phyloP scores from a whole-genome alignment of 35 echinoderm and acorn worm species.

The Hemicentrotus pulcherrimus region DNA sequence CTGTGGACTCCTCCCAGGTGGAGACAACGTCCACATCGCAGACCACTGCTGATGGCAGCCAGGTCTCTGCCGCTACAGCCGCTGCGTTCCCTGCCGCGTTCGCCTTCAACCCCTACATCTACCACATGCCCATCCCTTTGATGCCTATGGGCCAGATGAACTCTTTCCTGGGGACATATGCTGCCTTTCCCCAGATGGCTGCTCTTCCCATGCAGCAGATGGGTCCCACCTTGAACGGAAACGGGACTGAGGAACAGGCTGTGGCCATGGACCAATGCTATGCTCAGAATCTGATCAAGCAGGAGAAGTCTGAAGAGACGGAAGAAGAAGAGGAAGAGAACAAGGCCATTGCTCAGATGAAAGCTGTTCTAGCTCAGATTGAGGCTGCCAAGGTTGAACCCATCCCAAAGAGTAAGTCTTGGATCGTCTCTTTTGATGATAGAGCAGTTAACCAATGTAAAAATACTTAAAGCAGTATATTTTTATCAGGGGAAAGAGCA shows the following conservation, averaged over 20 bases:
- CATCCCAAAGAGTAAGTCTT: conserved; percentile 81
- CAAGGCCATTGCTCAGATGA: conserved; percentile 79
- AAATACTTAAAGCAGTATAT: too few species aligned
- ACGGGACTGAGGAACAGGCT: conserved; percentile 21
- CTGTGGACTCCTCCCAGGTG: background rate
- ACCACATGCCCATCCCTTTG: conserved; percentile 82
- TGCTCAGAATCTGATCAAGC: conserved; percentile 46
- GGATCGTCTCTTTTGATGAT: too few species aligned
- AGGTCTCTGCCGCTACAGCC: conserved; percentile 37
- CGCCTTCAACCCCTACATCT: conserved; percentile 86
- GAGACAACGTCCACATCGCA: conserved; percentile 27
- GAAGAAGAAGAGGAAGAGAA: conserved; percentile 71
- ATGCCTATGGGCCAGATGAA: conserved; percentile 90
- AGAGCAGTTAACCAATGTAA: too few species aligned
- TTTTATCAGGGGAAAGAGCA: too few species aligned
- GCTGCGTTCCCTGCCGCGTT: conserved; percentile 73
- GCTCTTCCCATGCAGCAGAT: conserved; percentile 79
- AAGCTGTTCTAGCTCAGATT: conserved; percentile 84
- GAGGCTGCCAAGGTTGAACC: conserved; percentile 74
- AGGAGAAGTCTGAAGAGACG: conserved; percentile 65
- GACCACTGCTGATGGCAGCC: background rate
- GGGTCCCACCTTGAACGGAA: conserved; percentile 65
- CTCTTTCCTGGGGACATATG: conserved; percentile 79
- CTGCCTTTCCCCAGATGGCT: conserved; percentile 72
- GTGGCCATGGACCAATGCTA: background rate